Evolutionary conservation across 2,797 vertebrate genomes (phyloP).

Genomic region (Aythya fuligula): DNA sequence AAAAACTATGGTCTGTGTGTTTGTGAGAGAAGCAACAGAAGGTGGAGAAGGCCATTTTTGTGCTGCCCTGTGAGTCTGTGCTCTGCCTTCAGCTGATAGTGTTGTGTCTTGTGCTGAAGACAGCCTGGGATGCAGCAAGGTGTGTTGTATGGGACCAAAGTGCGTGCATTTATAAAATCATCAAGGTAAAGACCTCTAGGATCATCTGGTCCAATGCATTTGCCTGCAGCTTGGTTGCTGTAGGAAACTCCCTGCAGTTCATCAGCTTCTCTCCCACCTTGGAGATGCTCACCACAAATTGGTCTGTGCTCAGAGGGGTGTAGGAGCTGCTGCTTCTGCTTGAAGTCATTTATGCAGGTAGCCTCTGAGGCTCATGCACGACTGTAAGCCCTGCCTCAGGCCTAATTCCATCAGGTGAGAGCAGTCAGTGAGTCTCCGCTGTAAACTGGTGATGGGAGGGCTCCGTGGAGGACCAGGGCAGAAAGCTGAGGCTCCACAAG

Average conservation of each 20-base stretch:
- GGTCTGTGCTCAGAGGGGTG: not conserved
- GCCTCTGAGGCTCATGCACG: rapidly evolving
- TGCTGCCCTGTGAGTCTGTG: not conserved
- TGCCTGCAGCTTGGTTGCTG: not conserved
- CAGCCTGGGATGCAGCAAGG: not conserved
- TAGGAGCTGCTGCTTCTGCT: not conserved
- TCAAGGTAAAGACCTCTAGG: too few species aligned
- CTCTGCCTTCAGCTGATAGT: not conserved
- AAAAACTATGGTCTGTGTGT: not conserved
- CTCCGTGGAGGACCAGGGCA: not conserved
- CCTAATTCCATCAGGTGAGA: not conserved
- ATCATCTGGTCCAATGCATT: too few species aligned
- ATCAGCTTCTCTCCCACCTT: not conserved
- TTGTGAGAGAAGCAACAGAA: not conserved
- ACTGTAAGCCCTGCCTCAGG: not conserved
- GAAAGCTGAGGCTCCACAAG: not conserved
- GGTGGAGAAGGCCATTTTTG: not conserved
- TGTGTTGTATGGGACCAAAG: rapidly evolving
- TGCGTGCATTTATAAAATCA: rapidly evolving
- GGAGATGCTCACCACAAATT: not conserved
- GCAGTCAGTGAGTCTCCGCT: not conserved
- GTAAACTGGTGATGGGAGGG: not conserved
- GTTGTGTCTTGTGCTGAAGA: not conserved
- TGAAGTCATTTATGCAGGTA: too few species aligned
- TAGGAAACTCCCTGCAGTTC: not conserved